phyloP scores from a whole-genome alignment of 2,888 invertebrate species.

The Agonopterix heracliana region DNA sequence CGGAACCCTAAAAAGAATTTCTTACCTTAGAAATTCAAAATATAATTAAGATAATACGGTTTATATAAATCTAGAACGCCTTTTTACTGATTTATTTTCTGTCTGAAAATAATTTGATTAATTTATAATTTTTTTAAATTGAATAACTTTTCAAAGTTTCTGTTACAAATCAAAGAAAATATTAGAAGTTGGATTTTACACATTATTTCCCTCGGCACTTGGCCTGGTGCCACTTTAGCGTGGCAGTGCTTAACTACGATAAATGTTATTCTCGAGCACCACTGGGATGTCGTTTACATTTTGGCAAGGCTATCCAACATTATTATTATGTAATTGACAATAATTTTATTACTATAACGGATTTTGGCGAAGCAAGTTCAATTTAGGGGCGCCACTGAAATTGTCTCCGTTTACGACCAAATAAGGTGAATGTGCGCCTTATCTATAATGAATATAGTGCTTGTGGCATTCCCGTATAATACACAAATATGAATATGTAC shows the following conservation, averaged over 20 bases:
- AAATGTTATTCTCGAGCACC: slow-evolving; percentile 19
- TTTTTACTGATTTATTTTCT: too few species aligned
- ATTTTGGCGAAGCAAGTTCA: too few species aligned
- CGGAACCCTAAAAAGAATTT: too few species aligned
- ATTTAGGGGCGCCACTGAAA: too few species aligned
- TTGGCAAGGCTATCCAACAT: slow-evolving; percentile 15
- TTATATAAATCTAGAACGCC: too few species aligned
- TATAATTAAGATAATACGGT: too few species aligned
- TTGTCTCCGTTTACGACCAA: too few species aligned
- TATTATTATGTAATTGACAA: slow-evolving; percentile 3
- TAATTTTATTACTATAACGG: neutral
- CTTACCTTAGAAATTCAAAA: too few species aligned
- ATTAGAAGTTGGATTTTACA: slow-evolving; percentile 19
- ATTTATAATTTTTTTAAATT: slow-evolving; percentile 2
- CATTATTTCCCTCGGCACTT: slow-evolving; percentile 19
- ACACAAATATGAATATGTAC: too few species aligned
- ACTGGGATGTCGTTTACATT: slow-evolving; percentile 18
- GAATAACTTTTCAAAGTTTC: slow-evolving; percentile 11
- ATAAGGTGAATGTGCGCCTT: too few species aligned
- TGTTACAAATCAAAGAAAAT: slow-evolving; percentile 11
- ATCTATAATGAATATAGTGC: too few species aligned
- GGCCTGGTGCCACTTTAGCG: slow-evolving; percentile 20
- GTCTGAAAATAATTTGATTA: neutral
- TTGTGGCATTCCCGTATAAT: too few species aligned
- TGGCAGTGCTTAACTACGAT: slow-evolving; percentile 17